Conservation (phyloP, 2,888 invertebrate genomes). For the Tetramorium bicarinatum region DNA sequence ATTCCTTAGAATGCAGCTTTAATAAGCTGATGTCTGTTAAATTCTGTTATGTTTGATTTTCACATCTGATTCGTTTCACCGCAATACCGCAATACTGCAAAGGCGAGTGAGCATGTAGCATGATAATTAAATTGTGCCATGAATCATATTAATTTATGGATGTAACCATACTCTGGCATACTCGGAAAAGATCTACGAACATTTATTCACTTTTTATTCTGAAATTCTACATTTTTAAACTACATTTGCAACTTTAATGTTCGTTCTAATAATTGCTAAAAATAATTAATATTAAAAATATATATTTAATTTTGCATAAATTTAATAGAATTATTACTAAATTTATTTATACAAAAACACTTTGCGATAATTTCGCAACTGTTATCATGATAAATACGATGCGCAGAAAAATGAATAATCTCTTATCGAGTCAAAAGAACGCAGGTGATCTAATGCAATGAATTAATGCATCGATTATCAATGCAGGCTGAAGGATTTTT, state of each 20-base stretch:
- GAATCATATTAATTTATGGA: slow-evolving; percentile 50
- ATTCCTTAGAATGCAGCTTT: neutral
- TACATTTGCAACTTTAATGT: neutral
- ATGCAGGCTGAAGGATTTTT: slow-evolving; percentile 53
- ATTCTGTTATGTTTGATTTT: slow-evolving; percentile 35
- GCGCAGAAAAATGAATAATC: slow-evolving; percentile 59
- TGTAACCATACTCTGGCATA: neutral
- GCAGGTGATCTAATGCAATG: slow-evolving; percentile 14
- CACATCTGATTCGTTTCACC: slow-evolving; percentile 33
- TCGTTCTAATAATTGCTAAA: neutral
- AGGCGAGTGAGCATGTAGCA: slow-evolving; percentile 18
- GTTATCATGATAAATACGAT: slow-evolving; percentile 55
- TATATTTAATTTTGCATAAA: neutral
- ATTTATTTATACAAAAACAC: slow-evolving; percentile 30
- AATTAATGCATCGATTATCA: slow-evolving; percentile 64
- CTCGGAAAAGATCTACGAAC: neutral
- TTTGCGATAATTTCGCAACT: slow-evolving; percentile 35
- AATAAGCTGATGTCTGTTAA: slow-evolving; percentile 20
- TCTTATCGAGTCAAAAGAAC: slow-evolving; percentile 50
- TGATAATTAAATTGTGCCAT: slow-evolving; percentile 47
- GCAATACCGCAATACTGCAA: slow-evolving; percentile 2
- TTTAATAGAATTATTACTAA: neutral
- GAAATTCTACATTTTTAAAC: neutral
- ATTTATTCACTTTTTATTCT: neutral
- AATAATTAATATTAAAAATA: neutral